Evolutionary conservation across 1,140 invertebrate species (phyloP).

Genomic region (Sitodiplosis mosellana): DNA sequence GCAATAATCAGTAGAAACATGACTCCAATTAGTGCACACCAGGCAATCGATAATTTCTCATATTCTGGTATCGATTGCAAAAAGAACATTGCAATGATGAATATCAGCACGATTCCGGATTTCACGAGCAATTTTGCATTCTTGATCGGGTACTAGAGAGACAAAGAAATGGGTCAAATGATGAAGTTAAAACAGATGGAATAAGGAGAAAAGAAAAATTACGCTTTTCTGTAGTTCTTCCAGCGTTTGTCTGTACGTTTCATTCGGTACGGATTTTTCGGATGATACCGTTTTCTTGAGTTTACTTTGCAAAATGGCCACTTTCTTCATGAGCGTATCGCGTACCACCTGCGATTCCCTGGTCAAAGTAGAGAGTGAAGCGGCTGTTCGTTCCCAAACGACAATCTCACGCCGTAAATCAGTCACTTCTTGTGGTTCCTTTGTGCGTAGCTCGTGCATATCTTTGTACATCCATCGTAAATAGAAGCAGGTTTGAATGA

Average conservation of each 20-base stretch:
- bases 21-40: constrained; percentile 54
- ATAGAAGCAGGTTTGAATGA: constrained; percentile 36
- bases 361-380: constrained; percentile 48
- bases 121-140: constrained; percentile 44
- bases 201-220: background rate
- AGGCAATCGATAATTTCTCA: constrained; percentile 42
- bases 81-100: constrained; percentile 51
- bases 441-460: constrained; percentile 34
- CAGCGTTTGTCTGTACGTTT: constrained; percentile 40
- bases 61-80: constrained; percentile 45
- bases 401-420: constrained; percentile 56
- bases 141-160: constrained; percentile 43
- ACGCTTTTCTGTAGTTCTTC: constrained; percentile 37
- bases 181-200: too few species aligned
- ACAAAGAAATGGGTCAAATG: background rate
- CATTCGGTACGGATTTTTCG: constrained; percentile 29
- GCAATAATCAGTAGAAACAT: constrained; percentile 45
- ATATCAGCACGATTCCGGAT: constrained; percentile 36
- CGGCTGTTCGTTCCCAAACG: constrained; percentile 51
- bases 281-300: constrained; percentile 33
- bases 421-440: constrained; percentile 45
- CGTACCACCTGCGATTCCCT: constrained; percentile 53
- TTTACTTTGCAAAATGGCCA: constrained; percentile 34
- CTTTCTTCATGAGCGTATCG: constrained; percentile 43
- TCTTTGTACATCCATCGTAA: constrained; percentile 43